Percentiles rank a stretch among this genome's conserved stretches.
phyloP scores from a whole-genome alignment of 2,797 vertebrate species.

The Betta splendens region DNA sequence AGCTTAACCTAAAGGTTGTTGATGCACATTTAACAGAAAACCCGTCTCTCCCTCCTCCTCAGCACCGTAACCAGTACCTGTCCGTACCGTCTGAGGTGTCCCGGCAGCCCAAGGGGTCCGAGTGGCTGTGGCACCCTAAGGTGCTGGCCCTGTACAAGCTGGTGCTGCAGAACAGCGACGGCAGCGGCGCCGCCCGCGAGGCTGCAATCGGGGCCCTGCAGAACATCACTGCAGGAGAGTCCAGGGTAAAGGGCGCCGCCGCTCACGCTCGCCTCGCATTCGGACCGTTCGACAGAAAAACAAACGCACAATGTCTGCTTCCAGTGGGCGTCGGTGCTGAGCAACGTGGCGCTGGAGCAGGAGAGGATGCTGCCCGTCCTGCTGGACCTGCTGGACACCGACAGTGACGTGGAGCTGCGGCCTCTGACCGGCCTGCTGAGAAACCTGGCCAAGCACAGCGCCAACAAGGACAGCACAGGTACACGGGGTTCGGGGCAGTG shows the following conservation, averaged over 20 bases:
- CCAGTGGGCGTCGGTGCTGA: conserved; percentile 92
- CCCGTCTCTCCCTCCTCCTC: conserved; percentile 21
- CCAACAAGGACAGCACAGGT: conserved; percentile 94
- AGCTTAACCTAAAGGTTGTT: neutral
- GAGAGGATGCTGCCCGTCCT: conserved; percentile 91
- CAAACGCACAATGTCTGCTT: conserved; percentile 3
- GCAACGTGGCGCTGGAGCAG: conserved; percentile 89
- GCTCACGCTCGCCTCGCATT: neutral
- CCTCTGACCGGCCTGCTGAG: conserved; percentile 91
- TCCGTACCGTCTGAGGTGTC: conserved; percentile 89
- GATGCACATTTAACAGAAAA: neutral
- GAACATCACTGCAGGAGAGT: conserved; percentile 93
- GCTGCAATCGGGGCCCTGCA: conserved; percentile 91
- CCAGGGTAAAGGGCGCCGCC: no score
- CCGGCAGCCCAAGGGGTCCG: conserved; percentile 88
- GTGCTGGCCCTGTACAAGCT: conserved; percentile 88
- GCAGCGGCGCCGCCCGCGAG: conserved; percentile 86
- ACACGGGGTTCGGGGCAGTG: no score
- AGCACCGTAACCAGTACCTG: conserved; percentile 82
- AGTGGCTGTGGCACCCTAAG: conserved; percentile 97
- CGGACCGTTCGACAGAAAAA: neutral
- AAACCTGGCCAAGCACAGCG: conserved; percentile 88
- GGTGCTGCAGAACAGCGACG: conserved; percentile 86
- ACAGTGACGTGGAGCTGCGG: conserved; percentile 86
- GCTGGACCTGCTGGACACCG: conserved; percentile 87